phyloP scores from a whole-genome alignment of 2,113 vertebrate genomes.

The Esox niger region DNA sequence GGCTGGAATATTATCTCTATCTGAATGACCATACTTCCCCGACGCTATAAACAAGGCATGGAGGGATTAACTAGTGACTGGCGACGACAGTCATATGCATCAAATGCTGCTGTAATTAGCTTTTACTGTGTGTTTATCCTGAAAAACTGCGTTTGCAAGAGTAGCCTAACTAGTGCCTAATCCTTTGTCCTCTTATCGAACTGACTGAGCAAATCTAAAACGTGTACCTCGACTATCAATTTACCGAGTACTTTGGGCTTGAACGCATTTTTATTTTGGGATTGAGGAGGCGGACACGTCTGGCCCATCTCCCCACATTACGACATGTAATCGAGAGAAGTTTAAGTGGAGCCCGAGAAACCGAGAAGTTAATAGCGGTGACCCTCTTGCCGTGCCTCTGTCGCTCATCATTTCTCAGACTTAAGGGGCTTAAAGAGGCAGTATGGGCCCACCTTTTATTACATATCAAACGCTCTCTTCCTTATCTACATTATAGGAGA shows the following conservation, averaged over 20 bases:
- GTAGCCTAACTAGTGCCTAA: background rate
- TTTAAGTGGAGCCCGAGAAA: slow-evolving; percentile 71
- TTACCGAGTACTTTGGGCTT: slow-evolving; percentile 4
- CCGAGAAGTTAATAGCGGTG: slow-evolving; percentile 75
- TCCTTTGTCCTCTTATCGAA: background rate
- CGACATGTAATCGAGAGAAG: slow-evolving; percentile 72
- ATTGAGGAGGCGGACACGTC: slow-evolving; percentile 46
- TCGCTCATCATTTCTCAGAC: slow-evolving; percentile 79
- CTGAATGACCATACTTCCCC: slow-evolving; percentile 26
- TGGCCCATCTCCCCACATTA: slow-evolving; percentile 64
- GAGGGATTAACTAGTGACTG: slow-evolving; percentile 56
- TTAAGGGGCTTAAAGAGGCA: slow-evolving; percentile 75
- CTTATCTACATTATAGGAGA: slow-evolving; percentile 69
- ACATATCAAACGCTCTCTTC: slow-evolving; percentile 63
- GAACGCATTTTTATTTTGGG: slow-evolving; percentile 28
- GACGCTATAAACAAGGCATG: slow-evolving; percentile 51
- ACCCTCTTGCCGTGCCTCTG: slow-evolving; percentile 74
- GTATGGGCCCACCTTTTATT: slow-evolving; percentile 69
- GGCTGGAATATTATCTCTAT: background rate
- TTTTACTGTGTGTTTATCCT: slow-evolving; percentile 59
- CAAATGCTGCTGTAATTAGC: slow-evolving; percentile 69
- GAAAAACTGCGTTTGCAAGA: slow-evolving; percentile 41
- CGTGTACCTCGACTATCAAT: background rate
- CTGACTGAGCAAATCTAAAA: background rate
- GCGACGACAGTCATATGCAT: slow-evolving; percentile 42